phyloP scores from a whole-genome alignment of 2,797 vertebrate species.

The Ciconia nigra region DNA sequence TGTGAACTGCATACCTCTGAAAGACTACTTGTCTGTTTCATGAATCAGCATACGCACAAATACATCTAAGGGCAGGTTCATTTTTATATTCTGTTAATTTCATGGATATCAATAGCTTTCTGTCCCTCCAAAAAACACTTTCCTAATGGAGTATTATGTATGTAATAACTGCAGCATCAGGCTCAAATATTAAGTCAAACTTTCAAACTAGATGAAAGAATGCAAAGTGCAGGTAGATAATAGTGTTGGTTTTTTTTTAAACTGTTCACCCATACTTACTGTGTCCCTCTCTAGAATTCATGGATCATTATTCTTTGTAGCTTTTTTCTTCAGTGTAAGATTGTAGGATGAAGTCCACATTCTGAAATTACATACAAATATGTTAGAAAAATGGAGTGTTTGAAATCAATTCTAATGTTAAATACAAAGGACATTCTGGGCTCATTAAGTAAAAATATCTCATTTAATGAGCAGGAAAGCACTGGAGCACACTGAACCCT shows the following conservation, averaged over 20 bases:
- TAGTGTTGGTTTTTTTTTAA: background rate
- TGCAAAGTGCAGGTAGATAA: background rate
- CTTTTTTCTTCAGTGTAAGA: slow-evolving; percentile 28
- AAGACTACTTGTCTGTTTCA: background rate
- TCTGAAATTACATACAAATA: slow-evolving; percentile 62
- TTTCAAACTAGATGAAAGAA: slow-evolving; percentile 11
- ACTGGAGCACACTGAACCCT: slow-evolving; percentile 79
- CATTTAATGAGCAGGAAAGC: slow-evolving; percentile 82
- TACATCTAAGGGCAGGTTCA: background rate
- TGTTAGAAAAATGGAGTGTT: slow-evolving; percentile 73
- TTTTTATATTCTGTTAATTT: background rate
- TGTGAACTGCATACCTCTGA: background rate
- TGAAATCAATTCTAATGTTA: slow-evolving; percentile 78
- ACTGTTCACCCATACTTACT: slow-evolving; percentile 9
- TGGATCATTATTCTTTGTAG: slow-evolving; percentile 64
- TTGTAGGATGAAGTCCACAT: slow-evolving; percentile 46
- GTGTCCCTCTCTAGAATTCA: slow-evolving; percentile 26
- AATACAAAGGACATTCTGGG: slow-evolving; percentile 77
- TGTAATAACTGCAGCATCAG: background rate
- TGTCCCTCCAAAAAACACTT: background rate
- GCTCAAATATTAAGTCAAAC: background rate
- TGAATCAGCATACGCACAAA: background rate
- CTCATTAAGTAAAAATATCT: slow-evolving; percentile 84
- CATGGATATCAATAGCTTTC: background rate
- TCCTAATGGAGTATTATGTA: background rate